Conservation (phyloP, 2,888 invertebrate species). For the Campopleginae sp. region DNA sequence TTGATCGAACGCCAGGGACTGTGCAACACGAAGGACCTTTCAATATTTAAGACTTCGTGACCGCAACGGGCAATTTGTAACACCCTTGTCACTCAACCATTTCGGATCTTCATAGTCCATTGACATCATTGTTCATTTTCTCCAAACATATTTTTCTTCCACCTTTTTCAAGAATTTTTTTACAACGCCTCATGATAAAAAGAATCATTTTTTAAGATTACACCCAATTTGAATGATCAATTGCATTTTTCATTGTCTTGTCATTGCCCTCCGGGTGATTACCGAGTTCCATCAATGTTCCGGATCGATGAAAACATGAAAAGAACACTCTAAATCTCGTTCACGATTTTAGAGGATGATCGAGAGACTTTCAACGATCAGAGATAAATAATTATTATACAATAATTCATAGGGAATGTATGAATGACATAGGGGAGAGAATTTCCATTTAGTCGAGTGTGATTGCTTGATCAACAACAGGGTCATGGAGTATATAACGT, state of each 20-base stretch:
- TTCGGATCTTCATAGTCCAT: neutral
- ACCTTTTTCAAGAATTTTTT: neutral
- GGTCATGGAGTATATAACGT: slow-evolving; percentile 6
- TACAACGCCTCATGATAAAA: neutral
- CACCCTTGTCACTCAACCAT: neutral
- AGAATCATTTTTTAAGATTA: neutral
- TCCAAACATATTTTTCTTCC: neutral
- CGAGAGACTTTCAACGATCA: neutral
- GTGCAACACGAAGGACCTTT: neutral
- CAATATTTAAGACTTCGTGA: slow-evolving; percentile 14
- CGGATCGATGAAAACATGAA: neutral
- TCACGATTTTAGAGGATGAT: neutral
- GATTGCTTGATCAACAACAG: slow-evolving; percentile 33
- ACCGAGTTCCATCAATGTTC: neutral
- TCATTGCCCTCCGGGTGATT: neutral
- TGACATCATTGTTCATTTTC: neutral
- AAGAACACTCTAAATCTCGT: neutral
- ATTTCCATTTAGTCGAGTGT: slow-evolving; percentile 37
- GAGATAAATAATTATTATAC: neutral
- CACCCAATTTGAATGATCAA: neutral
- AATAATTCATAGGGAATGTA: neutral
- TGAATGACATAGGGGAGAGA: neutral
- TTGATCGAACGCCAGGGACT: slow-evolving; percentile 2
- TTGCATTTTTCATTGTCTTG: neutral
- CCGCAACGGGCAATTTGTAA: too few species aligned